Base-by-base conservation (phyloP, 2,113 vertebrate genomes). In the Microtus richardsoni region DNA sequence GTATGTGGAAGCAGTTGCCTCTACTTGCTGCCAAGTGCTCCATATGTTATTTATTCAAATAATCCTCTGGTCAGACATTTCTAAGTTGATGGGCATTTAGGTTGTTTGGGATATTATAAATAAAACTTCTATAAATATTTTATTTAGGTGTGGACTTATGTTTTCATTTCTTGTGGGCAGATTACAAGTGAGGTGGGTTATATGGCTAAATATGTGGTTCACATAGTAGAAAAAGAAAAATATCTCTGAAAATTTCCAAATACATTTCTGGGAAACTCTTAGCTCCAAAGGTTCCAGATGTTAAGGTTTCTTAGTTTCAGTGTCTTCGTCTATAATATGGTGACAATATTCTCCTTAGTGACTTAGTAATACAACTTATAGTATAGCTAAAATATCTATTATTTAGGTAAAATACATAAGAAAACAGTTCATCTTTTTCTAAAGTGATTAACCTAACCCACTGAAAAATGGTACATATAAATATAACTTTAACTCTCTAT, bases 101-200 rank as follows among this genome's bases (percentile, higher is more conserved):
- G 9, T 47, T 92, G 39, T 52, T 93, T 85, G 2, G 17, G 28
- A 16, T 87, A 87, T 24, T 92, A 64, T 79, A 8, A 93, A 88
- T 85, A 70, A 87, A 86, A 62, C 1, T 92, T 26, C 14, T 95
- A n/a, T 68, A 60, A 94, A 93, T 85, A 89, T 91, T 86, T 8
- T 70, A 17, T 71, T 68, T 28, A 66, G 49, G 16, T 71, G 11
- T 70, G 10, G 22, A 77, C 19, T 36, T 93, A 70, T 3, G 5
- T 87, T 82, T 97, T 83, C 11, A 28, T 74, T 94, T 83, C 3
- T 78, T 6, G 17, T 73, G 36, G 41, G 5, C 39, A 73, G 28
- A 54, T 54, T 77, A 89, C 30, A 21, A 89, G 12, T 79, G 4
- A 44, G 7, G 33, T 93, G 19, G 24, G 26, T 58, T 19, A 49